Evolutionary conservation across 2,113 vertebrate species (phyloP).

Genomic region (Columba livia): DNA sequence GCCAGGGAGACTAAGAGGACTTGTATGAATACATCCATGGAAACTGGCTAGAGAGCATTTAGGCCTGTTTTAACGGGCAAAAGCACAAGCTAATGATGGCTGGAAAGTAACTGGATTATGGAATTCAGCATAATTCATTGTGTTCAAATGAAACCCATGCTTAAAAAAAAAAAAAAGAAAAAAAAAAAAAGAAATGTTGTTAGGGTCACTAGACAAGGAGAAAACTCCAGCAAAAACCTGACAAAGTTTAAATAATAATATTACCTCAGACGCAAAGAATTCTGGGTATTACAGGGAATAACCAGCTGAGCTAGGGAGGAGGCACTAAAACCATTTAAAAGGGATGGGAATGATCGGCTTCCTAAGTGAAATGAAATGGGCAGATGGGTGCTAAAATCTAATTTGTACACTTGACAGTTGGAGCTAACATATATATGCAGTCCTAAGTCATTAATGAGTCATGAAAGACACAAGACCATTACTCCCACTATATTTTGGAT

Average conservation of each 20-base stretch:
- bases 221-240: not conserved
- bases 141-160: not conserved
- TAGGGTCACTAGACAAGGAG: not conserved
- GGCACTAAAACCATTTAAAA: not conserved
- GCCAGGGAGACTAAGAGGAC: not conserved
- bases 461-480: not conserved
- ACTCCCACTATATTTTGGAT: not conserved
- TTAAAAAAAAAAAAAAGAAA: not conserved
- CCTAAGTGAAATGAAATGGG: not conserved
- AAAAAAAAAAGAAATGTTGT: not conserved
- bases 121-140: not conserved
- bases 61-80: constrained; percentile 13
- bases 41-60: not conserved
- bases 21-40: constrained; percentile 14
- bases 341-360: not conserved
- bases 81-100: not conserved
- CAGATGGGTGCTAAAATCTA: not conserved
- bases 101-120: not conserved
- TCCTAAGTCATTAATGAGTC: not conserved
- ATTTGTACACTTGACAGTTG: not conserved
- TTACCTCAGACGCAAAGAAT: not conserved
- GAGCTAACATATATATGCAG: not conserved
- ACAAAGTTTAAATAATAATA: not conserved
- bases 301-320: not conserved
- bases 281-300: not conserved